Percentiles rank a stretch among this genome's conserved stretches.
These are phyloP conservation scores for Orgyia antiqua DNA, from an alignment of 2,888 invertebrate genomes.

Conservation along the genomic window DNA sequence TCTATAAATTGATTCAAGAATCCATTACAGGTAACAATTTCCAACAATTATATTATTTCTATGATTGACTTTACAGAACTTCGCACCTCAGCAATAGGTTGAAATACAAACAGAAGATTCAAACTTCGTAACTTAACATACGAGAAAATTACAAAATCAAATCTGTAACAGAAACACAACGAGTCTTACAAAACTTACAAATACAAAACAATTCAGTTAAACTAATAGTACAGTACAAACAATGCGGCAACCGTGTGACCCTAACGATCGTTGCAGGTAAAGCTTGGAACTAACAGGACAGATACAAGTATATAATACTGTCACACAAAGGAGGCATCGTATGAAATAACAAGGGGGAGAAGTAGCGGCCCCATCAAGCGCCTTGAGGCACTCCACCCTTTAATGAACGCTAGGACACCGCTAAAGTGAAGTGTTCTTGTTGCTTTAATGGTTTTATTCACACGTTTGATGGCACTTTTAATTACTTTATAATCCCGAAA, in stretches of 20 bases:
- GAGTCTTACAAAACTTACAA: slow-evolving; percentile 33
- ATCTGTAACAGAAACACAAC: slow-evolving; percentile 33
- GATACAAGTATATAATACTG: slow-evolving; percentile 33
- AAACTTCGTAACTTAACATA: slow-evolving; percentile 2
- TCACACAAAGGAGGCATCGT: slow-evolving; percentile 57
- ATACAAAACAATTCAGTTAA: slow-evolving; percentile 56
- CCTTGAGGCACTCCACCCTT: slow-evolving; percentile 49
- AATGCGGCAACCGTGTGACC: slow-evolving; percentile 44
- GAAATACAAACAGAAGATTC: background rate
- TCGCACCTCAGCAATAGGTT: background rate
- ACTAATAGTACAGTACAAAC: slow-evolving; percentile 63
- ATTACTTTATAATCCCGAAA: slow-evolving; percentile 22
- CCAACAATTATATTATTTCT: too few relatives aligned
- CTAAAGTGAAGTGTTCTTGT: slow-evolving; percentile 42
- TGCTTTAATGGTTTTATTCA: slow-evolving; percentile 38
- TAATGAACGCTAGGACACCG: slow-evolving; percentile 46
- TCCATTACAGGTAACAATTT: too few relatives aligned
- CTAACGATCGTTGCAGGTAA: slow-evolving; percentile 54
- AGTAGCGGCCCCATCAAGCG: slow-evolving; percentile 59
- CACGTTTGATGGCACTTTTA: slow-evolving; percentile 34
- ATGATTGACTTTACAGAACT: too few relatives aligned
- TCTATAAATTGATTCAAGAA: too few relatives aligned
- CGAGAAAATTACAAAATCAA: slow-evolving; percentile 12
- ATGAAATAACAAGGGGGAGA: slow-evolving; percentile 61
- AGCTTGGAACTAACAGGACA: slow-evolving; percentile 35